These are phyloP conservation scores for Eristalis intricaria DNA, from an alignment of 2,888 invertebrate species.

Conservation along the genomic window DNA sequence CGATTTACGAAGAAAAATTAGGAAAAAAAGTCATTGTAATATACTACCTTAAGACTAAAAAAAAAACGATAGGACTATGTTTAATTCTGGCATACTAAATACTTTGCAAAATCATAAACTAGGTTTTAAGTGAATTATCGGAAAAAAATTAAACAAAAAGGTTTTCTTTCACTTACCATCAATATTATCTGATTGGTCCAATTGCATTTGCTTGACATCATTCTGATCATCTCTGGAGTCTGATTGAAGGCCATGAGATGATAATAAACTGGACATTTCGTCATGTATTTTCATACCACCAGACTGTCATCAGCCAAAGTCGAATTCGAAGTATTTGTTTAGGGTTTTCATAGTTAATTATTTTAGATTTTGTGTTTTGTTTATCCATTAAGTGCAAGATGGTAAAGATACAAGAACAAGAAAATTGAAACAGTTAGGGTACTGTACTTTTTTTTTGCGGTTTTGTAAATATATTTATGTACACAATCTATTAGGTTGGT, in stretches of 20 bases:
- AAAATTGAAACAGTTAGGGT: background rate
- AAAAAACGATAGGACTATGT: constrained; percentile 36
- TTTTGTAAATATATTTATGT: background rate
- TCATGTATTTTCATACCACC: constrained; percentile 81
- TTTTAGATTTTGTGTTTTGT: background rate
- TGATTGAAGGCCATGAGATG: constrained; percentile 84
- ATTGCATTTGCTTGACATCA: constrained; percentile 83
- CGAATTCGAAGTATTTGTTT: constrained; percentile 11
- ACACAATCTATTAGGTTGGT: background rate
- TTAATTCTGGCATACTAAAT: constrained; percentile 63
- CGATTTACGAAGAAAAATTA: constrained; percentile 48
- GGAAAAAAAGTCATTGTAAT: constrained; percentile 31
- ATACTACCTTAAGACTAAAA: constrained; percentile 49
- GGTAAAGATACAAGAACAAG: background rate
- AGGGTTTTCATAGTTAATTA: background rate
- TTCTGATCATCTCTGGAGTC: constrained; percentile 84
- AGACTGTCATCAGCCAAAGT: constrained; percentile 67
- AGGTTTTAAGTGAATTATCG: constrained; percentile 45
- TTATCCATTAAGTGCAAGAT: background rate
- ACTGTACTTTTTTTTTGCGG: background rate
- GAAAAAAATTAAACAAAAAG: constrained; percentile 19
- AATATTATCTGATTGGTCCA: constrained; percentile 88
- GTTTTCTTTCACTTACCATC: constrained; percentile 85
- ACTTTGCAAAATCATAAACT: constrained; percentile 57
- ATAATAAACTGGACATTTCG: constrained; percentile 85